Percentiles rank a stretch among this genome's conserved stretches.
phyloP scores from a whole-genome alignment of 2,797 vertebrate genomes.

The Channallabes apus region DNA sequence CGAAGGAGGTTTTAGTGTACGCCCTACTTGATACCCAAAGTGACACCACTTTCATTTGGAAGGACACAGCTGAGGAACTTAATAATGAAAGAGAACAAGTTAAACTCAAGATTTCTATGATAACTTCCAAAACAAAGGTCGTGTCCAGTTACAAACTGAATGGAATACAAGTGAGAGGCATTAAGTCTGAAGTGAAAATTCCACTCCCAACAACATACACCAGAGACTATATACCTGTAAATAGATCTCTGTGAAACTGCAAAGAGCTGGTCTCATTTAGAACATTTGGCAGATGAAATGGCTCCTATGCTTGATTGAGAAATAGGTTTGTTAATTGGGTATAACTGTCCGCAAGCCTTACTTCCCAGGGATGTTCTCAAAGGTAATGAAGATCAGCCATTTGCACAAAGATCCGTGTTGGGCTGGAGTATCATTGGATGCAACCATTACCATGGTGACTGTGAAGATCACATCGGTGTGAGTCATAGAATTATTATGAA shows the following conservation, averaged over 20 bases:
- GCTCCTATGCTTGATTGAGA: conserved; percentile 15
- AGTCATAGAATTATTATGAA: neutral
- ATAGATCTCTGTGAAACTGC: conserved; percentile 7
- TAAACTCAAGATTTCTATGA: conserved; percentile 43
- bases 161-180: conserved; percentile 39
- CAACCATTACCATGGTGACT: neutral
- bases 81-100: conserved; percentile 8
- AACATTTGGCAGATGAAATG: conserved; percentile 13
- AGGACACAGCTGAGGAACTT: conserved; percentile 23
- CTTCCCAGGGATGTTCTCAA: neutral
- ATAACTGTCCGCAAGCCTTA: conserved; percentile 15
- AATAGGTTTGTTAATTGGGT: neutral
- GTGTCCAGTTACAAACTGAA: conserved; percentile 36
- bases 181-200: conserved; percentile 35
- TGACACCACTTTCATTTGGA: conserved; percentile 36
- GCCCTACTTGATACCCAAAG: conserved; percentile 47
- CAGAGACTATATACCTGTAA: conserved; percentile 49
- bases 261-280: conserved; percentile 31
- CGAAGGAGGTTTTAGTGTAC: conserved; percentile 46
- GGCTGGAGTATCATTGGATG: neutral
- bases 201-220: neutral
- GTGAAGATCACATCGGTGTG: neutral
- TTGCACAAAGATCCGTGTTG: neutral
- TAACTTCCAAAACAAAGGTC: conserved; percentile 35
- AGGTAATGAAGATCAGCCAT: neutral